Evolutionary conservation across 2,113 vertebrate species (phyloP).

Genomic region (Axis porcinus): DNA sequence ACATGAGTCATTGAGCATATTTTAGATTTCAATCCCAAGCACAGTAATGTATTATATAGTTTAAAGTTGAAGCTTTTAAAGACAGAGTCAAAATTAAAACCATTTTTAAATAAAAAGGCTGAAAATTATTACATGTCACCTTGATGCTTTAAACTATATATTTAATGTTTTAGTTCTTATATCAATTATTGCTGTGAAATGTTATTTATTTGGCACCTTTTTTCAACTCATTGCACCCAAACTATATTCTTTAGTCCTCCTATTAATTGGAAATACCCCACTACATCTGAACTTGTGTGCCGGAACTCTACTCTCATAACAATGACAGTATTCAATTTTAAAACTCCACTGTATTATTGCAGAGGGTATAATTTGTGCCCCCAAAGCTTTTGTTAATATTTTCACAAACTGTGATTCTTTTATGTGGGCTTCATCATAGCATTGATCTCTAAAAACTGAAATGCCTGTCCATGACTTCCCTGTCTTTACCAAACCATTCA

Average conservation of each 20-base stretch:
- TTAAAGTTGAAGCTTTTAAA: constrained; percentile 69
- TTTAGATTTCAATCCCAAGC: constrained; percentile 61
- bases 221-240: constrained; percentile 42
- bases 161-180: constrained; percentile 62
- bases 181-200: constrained; percentile 47
- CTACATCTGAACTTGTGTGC: neutral
- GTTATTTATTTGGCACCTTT: constrained; percentile 29
- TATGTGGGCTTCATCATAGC: neutral
- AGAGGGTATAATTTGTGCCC: neutral
- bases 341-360: constrained; percentile 10
- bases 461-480: neutral
- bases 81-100: constrained; percentile 74
- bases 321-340: constrained; percentile 52
- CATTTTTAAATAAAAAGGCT: constrained; percentile 72
- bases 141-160: constrained; percentile 45
- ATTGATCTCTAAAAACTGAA: neutral
- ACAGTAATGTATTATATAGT: constrained; percentile 59
- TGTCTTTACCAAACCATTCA: neutral
- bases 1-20: constrained; percentile 39
- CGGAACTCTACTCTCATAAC: constrained; percentile 23
- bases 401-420: constrained; percentile 37
- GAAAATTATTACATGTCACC: constrained; percentile 68
- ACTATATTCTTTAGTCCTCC: constrained; percentile 40
- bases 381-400: constrained; percentile 50
- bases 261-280: constrained; percentile 52